Conservation (phyloP, 2,888 invertebrate genomes). For the Keiferia lycopersicella region DNA sequence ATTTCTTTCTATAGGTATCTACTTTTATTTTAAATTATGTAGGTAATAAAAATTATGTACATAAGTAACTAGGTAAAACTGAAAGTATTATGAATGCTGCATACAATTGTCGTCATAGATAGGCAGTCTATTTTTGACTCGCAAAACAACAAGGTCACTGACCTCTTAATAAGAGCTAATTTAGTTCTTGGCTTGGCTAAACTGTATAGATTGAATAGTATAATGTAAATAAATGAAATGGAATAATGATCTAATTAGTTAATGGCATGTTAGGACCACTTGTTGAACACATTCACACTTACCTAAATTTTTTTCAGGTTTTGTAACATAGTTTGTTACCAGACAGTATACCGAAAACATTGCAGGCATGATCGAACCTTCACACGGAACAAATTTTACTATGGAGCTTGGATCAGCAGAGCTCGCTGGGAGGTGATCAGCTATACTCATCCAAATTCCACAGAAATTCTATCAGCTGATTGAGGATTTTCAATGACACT, state of each 20-base stretch:
- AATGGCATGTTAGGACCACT: not conserved
- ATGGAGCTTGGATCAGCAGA: no score
- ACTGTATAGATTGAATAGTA: not conserved
- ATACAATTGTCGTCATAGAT: not conserved
- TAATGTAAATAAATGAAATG: not conserved
- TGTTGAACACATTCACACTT: not conserved
- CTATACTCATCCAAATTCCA: no score
- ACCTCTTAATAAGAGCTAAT: constrained; percentile 23
- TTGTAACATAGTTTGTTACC: not conserved
- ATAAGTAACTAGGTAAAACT: not conserved
- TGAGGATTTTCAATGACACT: no score
- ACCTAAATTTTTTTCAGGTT: no score
- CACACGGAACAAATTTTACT: no score
- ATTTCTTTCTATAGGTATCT: no score
- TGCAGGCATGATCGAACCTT: no score
- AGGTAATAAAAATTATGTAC: no score
- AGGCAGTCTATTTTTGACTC: not conserved
- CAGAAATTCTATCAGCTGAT: no score
- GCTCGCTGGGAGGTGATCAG: no score
- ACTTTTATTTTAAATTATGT: no score
- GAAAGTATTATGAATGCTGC: not conserved
- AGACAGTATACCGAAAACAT: no score
- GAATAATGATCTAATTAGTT: not conserved
- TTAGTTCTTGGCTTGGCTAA: constrained; percentile 23
- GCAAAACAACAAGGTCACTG: constrained; percentile 14